phyloP scores from a whole-genome alignment of 2,113 vertebrate genomes.

The Myanophis thanlyinensis region DNA sequence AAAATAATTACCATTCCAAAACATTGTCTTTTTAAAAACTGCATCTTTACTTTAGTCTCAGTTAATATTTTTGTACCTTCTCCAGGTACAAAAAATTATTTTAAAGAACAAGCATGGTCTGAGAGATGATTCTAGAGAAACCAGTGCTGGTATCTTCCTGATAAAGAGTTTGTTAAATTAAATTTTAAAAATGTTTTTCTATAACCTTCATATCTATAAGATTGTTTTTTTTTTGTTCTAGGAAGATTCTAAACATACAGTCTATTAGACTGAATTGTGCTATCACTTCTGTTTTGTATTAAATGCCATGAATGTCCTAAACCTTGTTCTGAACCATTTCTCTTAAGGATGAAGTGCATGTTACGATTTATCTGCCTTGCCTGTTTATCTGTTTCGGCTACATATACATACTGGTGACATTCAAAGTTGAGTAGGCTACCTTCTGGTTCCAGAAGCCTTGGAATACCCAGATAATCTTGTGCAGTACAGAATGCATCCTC shows the following conservation, averaged over 20 bases:
- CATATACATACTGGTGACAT: not conserved
- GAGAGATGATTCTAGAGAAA: not conserved
- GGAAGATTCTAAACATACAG: not conserved
- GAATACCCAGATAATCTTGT: conserved; percentile 84
- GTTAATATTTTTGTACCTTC: not conserved
- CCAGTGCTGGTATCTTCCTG: not conserved
- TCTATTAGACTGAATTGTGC: not conserved
- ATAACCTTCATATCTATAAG: not conserved
- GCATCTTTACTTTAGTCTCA: not conserved
- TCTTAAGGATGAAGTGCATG: not conserved
- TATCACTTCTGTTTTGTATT: not conserved
- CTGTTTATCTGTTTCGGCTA: not conserved
- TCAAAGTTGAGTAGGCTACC: conserved; percentile 68
- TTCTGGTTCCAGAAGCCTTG: conserved; percentile 91
- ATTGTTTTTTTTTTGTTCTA: not conserved
- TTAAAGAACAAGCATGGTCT: not conserved
- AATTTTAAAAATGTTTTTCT: not conserved
- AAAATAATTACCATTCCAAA: not conserved
- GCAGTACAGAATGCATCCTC: conserved; percentile 91
- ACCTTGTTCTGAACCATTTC: not conserved
- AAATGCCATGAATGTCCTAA: not conserved
- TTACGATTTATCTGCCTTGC: not conserved
- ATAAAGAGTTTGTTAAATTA: not conserved
- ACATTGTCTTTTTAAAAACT: not conserved
- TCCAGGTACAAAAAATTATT: not conserved